Evolutionary conservation across 1,140 invertebrate species (phyloP), one percentile per base, ranked within the genome.

Genomic region (Temnothorax longispinosus): DNA sequence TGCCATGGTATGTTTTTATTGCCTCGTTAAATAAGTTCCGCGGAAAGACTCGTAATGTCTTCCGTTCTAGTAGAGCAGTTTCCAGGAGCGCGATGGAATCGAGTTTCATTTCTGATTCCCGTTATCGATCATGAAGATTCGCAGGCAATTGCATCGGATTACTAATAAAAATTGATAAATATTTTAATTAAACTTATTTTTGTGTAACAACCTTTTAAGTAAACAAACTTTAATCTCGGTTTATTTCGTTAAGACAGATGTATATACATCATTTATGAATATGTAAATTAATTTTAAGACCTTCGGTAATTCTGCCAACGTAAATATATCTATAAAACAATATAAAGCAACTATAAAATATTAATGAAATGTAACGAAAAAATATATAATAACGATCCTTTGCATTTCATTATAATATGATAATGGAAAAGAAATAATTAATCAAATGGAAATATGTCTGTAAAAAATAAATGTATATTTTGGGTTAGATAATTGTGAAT

Each of bases 1-100:
- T 77, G 64, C 44, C 64, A 62, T 50, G 44, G 52, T 65, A 50
- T 74, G 80, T 54, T 86, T 89, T 89, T 89, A 89, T 88, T 85
- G 87, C 54, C 87, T 74, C 81, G 87, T 88, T 60, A 76, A 67
- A 88, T 86, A 80, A 89, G 58, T 78, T 88, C 65, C 87, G 56
- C 87, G 72, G 74, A 85, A 88, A 56, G 81, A 72, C 72, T 60
- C 27, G 58, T 69, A 89, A 89, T 52, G 75, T 86, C 87, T 89
- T 86, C 35, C 75, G 82, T 89, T 89, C 85, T 86, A 74, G 62
- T 75, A 75, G 6, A 21, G n/a, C 64, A 69, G 27, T 86, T 81
- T 86, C 60, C 60, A 89, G 74, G 71, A 87, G 74, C 41, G 27
- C 54, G 44, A 88, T 32, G 54, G 58, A 76, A 76, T 65, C 18